Percentiles rank a stretch among this genome's conserved stretches.
phyloP scores from a whole-genome alignment of 1,140 invertebrate species.

The Neodiprion fabricii region DNA sequence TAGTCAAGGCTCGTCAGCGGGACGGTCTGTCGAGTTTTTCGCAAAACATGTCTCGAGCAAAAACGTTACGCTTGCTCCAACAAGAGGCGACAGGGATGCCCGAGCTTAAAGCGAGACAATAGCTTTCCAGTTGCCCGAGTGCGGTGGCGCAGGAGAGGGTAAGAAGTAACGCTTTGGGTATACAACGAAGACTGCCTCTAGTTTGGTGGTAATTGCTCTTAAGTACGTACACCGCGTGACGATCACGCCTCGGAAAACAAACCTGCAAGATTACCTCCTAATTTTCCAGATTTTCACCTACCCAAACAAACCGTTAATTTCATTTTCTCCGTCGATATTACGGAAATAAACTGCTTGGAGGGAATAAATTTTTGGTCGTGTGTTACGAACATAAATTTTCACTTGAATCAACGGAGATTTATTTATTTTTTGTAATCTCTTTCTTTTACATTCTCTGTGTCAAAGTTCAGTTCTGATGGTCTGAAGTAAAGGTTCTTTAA shows the following conservation, averaged over 20 bases:
- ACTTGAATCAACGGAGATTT: too few species aligned
- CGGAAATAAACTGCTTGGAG: too few species aligned
- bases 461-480: too few species aligned
- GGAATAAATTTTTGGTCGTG: too few species aligned
- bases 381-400: too few species aligned
- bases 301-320: background rate
- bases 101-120: background rate
- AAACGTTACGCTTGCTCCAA: background rate
- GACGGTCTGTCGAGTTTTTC: background rate
- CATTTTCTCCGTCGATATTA: too few species aligned
- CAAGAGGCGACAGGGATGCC: background rate
- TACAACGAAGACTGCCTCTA: background rate
- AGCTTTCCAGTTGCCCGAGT: background rate
- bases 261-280: background rate
- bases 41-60: background rate
- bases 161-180: constrained; percentile 2
- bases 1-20: background rate
- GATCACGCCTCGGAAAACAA: constrained; percentile 27
- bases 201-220: constrained; percentile 12
- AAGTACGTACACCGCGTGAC: constrained; percentile 22
- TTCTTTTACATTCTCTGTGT: too few species aligned
- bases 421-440: too few species aligned
- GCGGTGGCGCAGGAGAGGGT: background rate
- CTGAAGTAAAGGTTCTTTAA: too few species aligned
- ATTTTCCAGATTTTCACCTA: background rate